Conservation (phyloP, 2,888 invertebrate species). For the Hermaeophaga mercurialis region DNA sequence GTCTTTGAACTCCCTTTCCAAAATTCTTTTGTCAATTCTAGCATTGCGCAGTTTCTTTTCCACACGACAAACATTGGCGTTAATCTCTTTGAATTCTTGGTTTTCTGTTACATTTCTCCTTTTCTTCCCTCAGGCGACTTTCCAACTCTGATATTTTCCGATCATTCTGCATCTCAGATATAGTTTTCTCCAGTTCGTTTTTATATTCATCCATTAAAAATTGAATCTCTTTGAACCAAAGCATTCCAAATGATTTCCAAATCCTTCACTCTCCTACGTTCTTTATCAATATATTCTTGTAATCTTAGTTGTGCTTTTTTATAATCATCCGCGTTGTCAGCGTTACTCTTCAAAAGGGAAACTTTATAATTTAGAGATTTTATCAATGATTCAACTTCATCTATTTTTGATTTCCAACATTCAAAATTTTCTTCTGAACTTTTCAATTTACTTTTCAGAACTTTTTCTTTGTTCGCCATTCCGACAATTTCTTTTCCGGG, state of each 20-base stretch:
- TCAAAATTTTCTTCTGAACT: conserved; percentile 55
- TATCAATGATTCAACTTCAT: conserved; percentile 59
- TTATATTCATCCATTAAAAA: conserved; percentile 43
- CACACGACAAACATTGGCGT: conserved; percentile 74
- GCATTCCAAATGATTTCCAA: conserved; percentile 44
- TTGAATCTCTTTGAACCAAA: conserved; percentile 41
- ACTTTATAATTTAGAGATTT: conserved; percentile 60
- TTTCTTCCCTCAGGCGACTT: conserved; percentile 51
- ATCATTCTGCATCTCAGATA: conserved; percentile 49
- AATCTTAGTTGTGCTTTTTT: conserved; percentile 35
- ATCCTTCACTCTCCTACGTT: conserved; percentile 46
- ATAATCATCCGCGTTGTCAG: conserved; percentile 36
- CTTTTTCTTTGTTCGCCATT: conserved; percentile 40
- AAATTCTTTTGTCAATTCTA: conserved; percentile 67
- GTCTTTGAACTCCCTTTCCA: conserved; percentile 65
- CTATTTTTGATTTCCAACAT: conserved; percentile 55
- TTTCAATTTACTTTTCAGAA: conserved; percentile 53
- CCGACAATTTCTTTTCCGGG: conserved; percentile 42
- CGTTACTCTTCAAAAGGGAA: conserved; percentile 35
- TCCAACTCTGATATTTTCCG: conserved; percentile 48
- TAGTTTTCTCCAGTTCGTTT: conserved; percentile 55
- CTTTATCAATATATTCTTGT: conserved; percentile 53
- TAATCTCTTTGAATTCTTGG: conserved; percentile 71
- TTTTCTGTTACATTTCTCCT: conserved; percentile 62
- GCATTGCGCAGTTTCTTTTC: conserved; percentile 70